Base-by-base conservation (phyloP, 2,797 vertebrate species). In the Rhynchotus rufescens region DNA sequence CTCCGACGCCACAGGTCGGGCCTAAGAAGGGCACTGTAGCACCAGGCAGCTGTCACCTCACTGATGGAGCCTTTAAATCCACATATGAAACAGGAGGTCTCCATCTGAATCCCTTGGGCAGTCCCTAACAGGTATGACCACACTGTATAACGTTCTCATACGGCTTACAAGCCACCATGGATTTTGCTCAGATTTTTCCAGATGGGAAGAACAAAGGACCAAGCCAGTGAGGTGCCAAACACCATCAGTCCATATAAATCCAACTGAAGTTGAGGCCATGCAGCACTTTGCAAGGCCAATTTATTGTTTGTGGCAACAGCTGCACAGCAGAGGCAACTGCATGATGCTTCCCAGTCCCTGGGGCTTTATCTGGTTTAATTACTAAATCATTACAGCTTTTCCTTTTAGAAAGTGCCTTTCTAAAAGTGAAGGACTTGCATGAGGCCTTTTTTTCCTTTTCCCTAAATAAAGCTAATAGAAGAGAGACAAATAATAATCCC, bases 401-500 rank as follows among this genome's bases (percentile, higher is more conserved):
- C 15, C 15, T 73, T 71, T 51, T 25, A 51, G 49, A 57, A 73
- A 92, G 26, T 34, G 52, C 22, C 32, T 87, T 94, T 88, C 64
- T 38, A 81, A 85, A 91, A 90, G 42, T 47, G 17, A 87, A 59
- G 21, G 47, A 56, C 16, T 95, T 42, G 17, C 23, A 47, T 13
- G 21, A 89, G 36, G n/a, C n/a, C 22, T 21, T 32, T 87, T 59
- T 83, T 92, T 56, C 81, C 15, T 73, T 84, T 47, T 61, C 14
- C 32, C 77, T 82, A 77, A 80, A 93, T 75, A 94, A 93, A 95
- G 88, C 54, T 71, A 88, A 38, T 19, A 44, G 44, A 81, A 84
- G 47, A 92, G 36, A 72, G 57, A 80, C 88, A 82, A 79, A 87
- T 57, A 85, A 49, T 45, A 85, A 89, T 26, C 28, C 62, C 12